Percentiles rank a stretch among this genome's conserved stretches.
Evolutionary conservation across 2,113 vertebrate genomes (phyloP).

Genomic region (Gnathonemus echidnorhynchus): DNA sequence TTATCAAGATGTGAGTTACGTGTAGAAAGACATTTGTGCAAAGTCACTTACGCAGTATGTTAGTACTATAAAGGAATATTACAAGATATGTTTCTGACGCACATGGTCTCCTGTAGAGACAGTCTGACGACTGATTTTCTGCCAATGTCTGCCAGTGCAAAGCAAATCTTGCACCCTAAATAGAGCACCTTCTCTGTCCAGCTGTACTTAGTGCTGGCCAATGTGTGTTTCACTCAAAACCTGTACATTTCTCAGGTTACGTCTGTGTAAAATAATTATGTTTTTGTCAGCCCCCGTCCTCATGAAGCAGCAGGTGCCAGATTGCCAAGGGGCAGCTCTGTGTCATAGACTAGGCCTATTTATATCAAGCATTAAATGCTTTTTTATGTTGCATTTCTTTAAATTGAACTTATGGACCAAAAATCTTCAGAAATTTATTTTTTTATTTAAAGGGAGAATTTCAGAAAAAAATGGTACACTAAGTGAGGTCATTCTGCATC

Average conservation of each 20-base stretch:
- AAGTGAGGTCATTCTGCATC: neutral
- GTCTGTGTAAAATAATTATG: neutral
- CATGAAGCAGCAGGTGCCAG: neutral
- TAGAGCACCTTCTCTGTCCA: neutral
- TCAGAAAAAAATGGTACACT: neutral
- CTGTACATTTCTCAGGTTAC: neutral
- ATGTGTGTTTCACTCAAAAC: neutral
- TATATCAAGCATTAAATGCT: neutral
- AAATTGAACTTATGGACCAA: slow-evolving; percentile 3
- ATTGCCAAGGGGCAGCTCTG: neutral
- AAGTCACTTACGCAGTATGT: neutral
- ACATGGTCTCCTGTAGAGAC: neutral
- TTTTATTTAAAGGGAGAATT: neutral
- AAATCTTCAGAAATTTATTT: neutral
- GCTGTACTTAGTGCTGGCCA: neutral
- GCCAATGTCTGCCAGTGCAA: neutral
- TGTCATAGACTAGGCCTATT: neutral
- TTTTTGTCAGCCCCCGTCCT: neutral
- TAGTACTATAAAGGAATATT: neutral
- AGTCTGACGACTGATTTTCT: neutral
- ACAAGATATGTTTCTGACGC: neutral
- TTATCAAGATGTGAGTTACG: neutral
- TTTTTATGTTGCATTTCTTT: neutral
- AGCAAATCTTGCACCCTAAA: neutral
- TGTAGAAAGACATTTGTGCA: neutral